Base-by-base conservation (phyloP, 2,113 vertebrate genomes). In the Misgurnus anguillicaudatus region DNA sequence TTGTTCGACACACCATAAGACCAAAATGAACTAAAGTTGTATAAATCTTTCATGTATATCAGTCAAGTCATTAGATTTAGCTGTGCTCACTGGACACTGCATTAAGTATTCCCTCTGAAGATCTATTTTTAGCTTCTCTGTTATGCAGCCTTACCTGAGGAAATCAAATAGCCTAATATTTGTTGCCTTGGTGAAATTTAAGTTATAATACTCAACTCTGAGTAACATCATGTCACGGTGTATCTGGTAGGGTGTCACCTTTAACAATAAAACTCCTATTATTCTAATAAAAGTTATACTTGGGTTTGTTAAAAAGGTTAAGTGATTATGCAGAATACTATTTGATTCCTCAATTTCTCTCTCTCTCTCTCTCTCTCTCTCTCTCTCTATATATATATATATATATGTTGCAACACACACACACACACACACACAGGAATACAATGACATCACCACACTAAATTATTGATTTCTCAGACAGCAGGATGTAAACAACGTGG, bases 381-480 rank as follows among this genome's bases (percentile, higher is more conserved):
- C 45, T 10, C 48, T 51, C 48, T 51, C 9, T n/a, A n/a, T n/a
- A 31, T 6, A 17, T 14, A 14, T 6, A 62, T 6, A 36, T 5
- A 62, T n/a, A 75, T 19, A 8, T 8, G 51, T 17, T 6, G 7
- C 42, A 45, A 4, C 9, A 45, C 1, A 45, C 6, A 45, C 9
- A 45, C 3, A 45, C n/a, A 66, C 31, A 69, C 17, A 47, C 17
- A 19, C 17, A 57, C 60, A 45, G n/a, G 45, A 80, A 55, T 58
- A 55, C 75, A 64, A 81, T 80, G 82, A 84, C 82, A 81, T 84
- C 82, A 80, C 63, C 70, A 51, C 48, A 51, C 16, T 5, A 14
- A 13, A 11, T 55, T 82, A 82, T 84, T 69, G 79, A 84, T 80
- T 71, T 80, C 19, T 67, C 48, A 58, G 57, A 31, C 48, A 31